These are phyloP conservation scores for Acanthochromis polyacanthus DNA, from an alignment of 2,113 vertebrate species.

Conservation along the genomic window DNA sequence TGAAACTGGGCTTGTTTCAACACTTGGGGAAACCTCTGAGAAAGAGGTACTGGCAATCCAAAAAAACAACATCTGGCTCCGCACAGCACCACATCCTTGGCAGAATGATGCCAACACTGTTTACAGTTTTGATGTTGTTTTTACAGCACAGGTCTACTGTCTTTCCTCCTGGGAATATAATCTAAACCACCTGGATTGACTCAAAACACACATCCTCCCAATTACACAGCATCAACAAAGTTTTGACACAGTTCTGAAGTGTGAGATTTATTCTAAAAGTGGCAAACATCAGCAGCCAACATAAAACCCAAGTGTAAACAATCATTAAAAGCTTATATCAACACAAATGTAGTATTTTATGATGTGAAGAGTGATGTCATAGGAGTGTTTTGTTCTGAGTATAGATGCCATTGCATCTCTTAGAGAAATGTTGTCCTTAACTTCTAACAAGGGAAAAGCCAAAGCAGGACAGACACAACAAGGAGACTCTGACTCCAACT, in stretches of 20 bases:
- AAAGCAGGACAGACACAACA: conserved; percentile 19
- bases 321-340: conserved; percentile 1
- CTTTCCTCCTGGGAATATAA: not conserved
- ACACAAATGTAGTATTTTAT: not conserved
- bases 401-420: not conserved
- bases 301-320: not conserved
- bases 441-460: not conserved
- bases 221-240: not conserved
- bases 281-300: too few species aligned
- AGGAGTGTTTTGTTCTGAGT: not conserved
- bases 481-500: conserved; percentile 21
- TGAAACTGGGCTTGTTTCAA: not conserved
- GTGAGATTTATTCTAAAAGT: not conserved
- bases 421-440: conserved; percentile 11
- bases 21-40: not conserved
- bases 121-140: conserved; percentile 2
- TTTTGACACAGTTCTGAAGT: not conserved
- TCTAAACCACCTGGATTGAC: not conserved
- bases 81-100: not conserved
- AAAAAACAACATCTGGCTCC: not conserved
- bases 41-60: not conserved
- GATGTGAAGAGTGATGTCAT: not conserved
- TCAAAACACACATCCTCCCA: not conserved
- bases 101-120: not conserved
- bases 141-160: not conserved